Conservation (phyloP, 2,888 invertebrate genomes). For the Sarcophaga variegata region DNA sequence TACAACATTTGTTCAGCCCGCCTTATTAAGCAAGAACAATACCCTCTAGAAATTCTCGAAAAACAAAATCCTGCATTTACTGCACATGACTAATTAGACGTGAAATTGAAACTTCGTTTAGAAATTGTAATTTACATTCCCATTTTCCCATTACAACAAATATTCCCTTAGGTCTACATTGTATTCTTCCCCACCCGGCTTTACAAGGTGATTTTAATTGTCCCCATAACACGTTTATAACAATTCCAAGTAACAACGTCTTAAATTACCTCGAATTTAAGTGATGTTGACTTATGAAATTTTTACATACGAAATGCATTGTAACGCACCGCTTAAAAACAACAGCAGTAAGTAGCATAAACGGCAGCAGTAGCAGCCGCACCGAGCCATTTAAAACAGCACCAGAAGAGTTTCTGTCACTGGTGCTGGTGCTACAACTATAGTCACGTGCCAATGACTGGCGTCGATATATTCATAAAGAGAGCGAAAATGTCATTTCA, state of each 20-base stretch:
- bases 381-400: slow-evolving; percentile 27
- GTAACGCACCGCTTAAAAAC: slow-evolving; percentile 34
- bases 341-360: slow-evolving; percentile 13
- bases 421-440: slow-evolving; percentile 43
- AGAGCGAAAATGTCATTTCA: slow-evolving; percentile 49
- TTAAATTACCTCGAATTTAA: not conserved
- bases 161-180: not conserved
- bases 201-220: slow-evolving; percentile 38
- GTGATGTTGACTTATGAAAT: too few relatives aligned
- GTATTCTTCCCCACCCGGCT: not conserved
- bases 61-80: too few relatives aligned
- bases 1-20: too few relatives aligned
- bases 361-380: not conserved
- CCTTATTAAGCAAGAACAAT: too few relatives aligned
- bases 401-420: slow-evolving; percentile 44
- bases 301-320: too few relatives aligned
- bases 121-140: too few relatives aligned
- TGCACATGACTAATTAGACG: too few relatives aligned
- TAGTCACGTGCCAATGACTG: slow-evolving; percentile 62
- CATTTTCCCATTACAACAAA: too few relatives aligned
- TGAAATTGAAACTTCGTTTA: too few relatives aligned
- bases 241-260: not conserved
- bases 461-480: slow-evolving; percentile 54
- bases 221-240: slow-evolving; percentile 31
- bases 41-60: too few relatives aligned